Conservation (phyloP, 2,113 vertebrate species). For the Pseudonaja textilis region DNA sequence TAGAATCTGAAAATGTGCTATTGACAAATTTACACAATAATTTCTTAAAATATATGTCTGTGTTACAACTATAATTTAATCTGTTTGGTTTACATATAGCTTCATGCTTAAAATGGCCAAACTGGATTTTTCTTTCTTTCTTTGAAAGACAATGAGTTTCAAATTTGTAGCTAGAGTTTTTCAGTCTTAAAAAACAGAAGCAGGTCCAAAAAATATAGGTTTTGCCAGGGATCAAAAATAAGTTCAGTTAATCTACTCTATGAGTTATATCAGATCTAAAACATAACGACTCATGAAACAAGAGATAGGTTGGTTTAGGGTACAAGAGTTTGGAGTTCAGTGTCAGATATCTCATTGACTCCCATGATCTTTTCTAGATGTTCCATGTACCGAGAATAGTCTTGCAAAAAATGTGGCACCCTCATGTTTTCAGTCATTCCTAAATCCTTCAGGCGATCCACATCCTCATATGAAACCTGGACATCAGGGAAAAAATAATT, state of each 20-base stretch:
- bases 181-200: neutral
- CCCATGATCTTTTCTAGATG: slow-evolving; percentile 91
- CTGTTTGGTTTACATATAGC: slow-evolving; percentile 34
- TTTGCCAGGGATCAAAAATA: slow-evolving; percentile 7
- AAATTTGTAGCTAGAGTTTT: slow-evolving; percentile 1
- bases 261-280: neutral
- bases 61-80: slow-evolving; percentile 19
- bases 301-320: slow-evolving; percentile 20
- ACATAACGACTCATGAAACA: neutral
- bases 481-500: neutral
- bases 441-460: slow-evolving; percentile 81
- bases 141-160: slow-evolving; percentile 15
- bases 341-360: slow-evolving; percentile 85
- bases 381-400: slow-evolving; percentile 78
- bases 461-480: slow-evolving; percentile 90
- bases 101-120: slow-evolving; percentile 9
- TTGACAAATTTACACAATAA: slow-evolving; percentile 12
- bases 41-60: slow-evolving; percentile 18
- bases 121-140: slow-evolving; percentile 11
- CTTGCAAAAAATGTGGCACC: slow-evolving; percentile 89
- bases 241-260: neutral
- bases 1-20: neutral
- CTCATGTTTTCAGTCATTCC: slow-evolving; percentile 81
- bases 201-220: neutral
- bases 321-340: slow-evolving; percentile 79